Evolutionary conservation across 92 coral and sea anemone species (phyloP), one percentile per base, ranked within the genome.

Genomic region (Epizoanthus illoricatus): DNA sequence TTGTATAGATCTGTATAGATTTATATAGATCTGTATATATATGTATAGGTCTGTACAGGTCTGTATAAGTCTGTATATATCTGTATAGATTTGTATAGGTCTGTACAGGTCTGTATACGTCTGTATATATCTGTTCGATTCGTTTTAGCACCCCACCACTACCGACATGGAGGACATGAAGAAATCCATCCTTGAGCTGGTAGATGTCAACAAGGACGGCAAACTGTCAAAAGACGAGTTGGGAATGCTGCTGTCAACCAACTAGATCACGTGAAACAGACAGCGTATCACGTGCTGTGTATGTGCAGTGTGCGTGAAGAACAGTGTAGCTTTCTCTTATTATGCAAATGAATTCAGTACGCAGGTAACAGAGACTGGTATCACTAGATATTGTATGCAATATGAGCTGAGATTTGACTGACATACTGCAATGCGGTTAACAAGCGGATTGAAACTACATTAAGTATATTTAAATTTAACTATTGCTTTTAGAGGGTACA

Each of bases 151-250:
- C 1, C 89, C 89, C 5, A 73, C 57, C 79, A 36, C 84, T 65
- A 71, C 65, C 4, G 89, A 86, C 2, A 40, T 86, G 89, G 81
- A 72, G 55, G 41, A 19, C 2, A 71, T 76, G 81, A 86, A 80
- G 76, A 28, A 42, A 10, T 76, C 83, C 64, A 86, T 86, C 60
- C 80, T 86, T 45, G 71, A 80, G 4, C 76, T 86, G n/a, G 85
- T 86, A 6, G 89, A 86, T 55, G 12, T 23, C 56, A 86, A 86
- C 85, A 86, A 71, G 16, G 89, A 86, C 60, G 89, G 89, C 7
- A 86, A 86, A 65, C 75, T 86, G 40, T 86, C 89, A 2, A 47
- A 59, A 73, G 89, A 86, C 1, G 89, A 86, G 81, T 69, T 86
- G 3, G 80, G 80, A 41, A 41, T 80, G 55, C 54, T 86, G 75